Evolutionary conservation across 2,797 vertebrate species (phyloP), one percentile per base, ranked within the genome.

Genomic region (Melopsittacus undulatus): DNA sequence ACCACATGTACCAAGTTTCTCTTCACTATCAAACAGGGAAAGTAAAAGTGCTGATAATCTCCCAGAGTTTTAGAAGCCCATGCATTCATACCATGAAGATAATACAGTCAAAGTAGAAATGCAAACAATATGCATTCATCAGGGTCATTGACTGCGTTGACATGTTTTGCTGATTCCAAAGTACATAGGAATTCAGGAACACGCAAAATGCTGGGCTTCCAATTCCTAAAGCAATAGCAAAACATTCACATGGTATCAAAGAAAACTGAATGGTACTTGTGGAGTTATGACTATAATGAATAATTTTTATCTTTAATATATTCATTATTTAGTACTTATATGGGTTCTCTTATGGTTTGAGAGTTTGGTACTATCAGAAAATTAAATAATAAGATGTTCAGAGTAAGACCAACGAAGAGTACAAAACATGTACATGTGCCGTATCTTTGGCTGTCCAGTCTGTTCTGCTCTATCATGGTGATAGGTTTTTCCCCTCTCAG

Each of bases 171-270:
- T 76, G 75, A 78, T 91, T 86, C 42, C 45, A 21, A 93, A 93
- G 52, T 66, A 86, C 36, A 83, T 54, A n/a, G 46, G 70, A 92
- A 94, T 91, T 91, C 76, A 91, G 46, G 42, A 68, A 67, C 40
- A 75, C 16, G 79, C 13, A 78, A 75, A 90, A 96, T 76, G 36
- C 69, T 45, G 5, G 13, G 49, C 13, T 91, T 95, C 69, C 23
- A 69, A 90, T 73, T 95, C 81, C 82, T 75, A 83, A 92, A 73
- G 22, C 66, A 66, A 94, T 94, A 92, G 69, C 79, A 92, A 75
- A 91, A 83, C 15, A 83, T 73, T 76, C 64, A 90, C 89, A 93
- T 86, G 57, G 27, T 92, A 94, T 93, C 92, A 88, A 75, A 93
- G 32, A 30, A 80, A 92, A 94, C 23, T 24, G 54, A 90, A 85